Evolutionary conservation across 2,113 vertebrate genomes (phyloP), one percentile per base, ranked within the genome.

Genomic region (Jacana jacana): DNA sequence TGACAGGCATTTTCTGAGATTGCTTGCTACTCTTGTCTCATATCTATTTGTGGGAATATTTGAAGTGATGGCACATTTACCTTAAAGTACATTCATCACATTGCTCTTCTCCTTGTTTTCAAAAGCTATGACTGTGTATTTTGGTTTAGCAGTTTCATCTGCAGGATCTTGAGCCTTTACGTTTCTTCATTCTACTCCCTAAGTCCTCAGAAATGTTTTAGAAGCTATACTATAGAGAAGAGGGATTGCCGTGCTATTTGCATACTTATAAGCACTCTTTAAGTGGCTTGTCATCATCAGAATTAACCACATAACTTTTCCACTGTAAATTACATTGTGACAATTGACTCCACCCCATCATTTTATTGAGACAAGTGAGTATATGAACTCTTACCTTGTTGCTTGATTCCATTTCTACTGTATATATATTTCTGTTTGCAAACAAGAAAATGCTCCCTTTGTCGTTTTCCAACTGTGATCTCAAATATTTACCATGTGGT

Each of bases 1-100:
- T 91, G 66, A 76, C 73, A 70, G 69, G 64, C 78, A 57, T 94
- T 95, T 95, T 94, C 44, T 11, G 10, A 91, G 81, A 96, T 82
- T 92, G 46, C 65, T 87, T 81, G 54, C 80, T 91, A 22, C 75
- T 86, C 78, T 82, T 70, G 73, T 88, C 60, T 93, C 22, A 10
- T 65, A 82, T 37, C 61, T 95, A 42, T 95, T 96, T 93, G 76
- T 75, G 57, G 66, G 49, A 84, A 72, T 91, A 89, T 89, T 92
- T 88, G 95, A 91, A 94, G 76, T 84, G 91, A 87, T 2, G 3
- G 80, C 69, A 68, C 48, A 76, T 97, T 96, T 94, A 80, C 76
- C 54, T 79, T 76, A 31, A 82, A 96, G 60, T 87, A 33, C 80
- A 65, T 96, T 86, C 58, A 49, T 79, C 70, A 72, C 55, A 9